Conservation (phyloP, 2,113 vertebrate species). For the Protobothrops flavoviridis region DNA sequence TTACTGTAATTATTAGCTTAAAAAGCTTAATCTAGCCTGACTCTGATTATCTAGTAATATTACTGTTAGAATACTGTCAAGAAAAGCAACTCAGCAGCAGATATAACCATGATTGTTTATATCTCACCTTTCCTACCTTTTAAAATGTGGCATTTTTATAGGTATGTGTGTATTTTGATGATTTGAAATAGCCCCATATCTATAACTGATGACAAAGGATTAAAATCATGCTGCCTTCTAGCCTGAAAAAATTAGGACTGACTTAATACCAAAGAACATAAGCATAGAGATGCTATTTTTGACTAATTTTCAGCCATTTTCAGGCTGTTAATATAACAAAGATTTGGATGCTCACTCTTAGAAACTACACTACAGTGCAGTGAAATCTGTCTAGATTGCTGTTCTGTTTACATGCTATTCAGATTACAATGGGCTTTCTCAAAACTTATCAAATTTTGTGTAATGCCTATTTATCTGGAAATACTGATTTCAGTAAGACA, state of each 20-base stretch:
- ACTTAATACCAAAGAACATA: neutral
- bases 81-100: neutral
- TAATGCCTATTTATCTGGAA: neutral
- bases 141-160: neutral
- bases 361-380: neutral
- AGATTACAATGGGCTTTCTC: neutral
- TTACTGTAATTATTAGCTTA: slow-evolving; percentile 2
- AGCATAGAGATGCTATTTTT: neutral
- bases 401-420: neutral
- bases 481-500: neutral
- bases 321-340: neutral
- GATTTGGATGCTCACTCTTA: neutral
- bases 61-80: neutral
- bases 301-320: neutral
- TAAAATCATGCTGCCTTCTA: neutral
- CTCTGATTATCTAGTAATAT: slow-evolving; percentile 15
- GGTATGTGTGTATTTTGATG: neutral
- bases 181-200: neutral
- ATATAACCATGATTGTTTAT: neutral
- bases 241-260: neutral
- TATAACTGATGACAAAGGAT: neutral
- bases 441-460: neutral
- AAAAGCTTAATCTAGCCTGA: neutral
- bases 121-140: neutral
- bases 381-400: neutral